Base-by-base conservation (phyloP, 2,113 vertebrate species). In the Rhynchomys soricoides region DNA sequence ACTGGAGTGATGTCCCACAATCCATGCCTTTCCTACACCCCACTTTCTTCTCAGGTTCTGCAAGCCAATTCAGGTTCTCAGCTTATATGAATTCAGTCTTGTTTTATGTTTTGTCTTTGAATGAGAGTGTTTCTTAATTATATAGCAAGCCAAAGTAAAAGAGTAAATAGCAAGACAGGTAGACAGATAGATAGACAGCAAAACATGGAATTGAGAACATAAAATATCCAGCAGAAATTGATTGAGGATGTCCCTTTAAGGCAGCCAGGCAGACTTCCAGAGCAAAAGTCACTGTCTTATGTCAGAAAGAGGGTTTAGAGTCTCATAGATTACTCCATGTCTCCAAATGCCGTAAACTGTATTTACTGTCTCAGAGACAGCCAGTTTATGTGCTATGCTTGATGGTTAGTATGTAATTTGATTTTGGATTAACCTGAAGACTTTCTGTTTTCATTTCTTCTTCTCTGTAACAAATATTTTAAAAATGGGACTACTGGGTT, bases 361-460 rank as follows among this genome's bases (percentile, higher is more conserved):
- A 45, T 50, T 82, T 86, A n/a, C 31, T 55, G 37, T 85, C 40
- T 17, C 71, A 79, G 31, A 19, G 62, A 94, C 24, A 87, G 48
- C 40, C 21, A 78, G 59, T 73, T 26, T 45, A 15, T 43, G 37
- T 82, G 40, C 19, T 77, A 48, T 73, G 22, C 45, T 57, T 73
- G 19, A 48, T 95, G 81, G 34, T 57, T 87, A 43, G 15, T 68
- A 19, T 70, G 9, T 10, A 64, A 50, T 90, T 83, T 92, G 50
- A 87, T 50, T 96, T 91, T 70, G 16, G 40, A 64, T 90, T 86
- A 83, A 57, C 4, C 75, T 62, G 48, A 93, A 85, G n/a, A 77
- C 45, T 37, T 95, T 71, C 21, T 59, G 29, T 31, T 87, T 26
- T 88, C 31, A 17, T 83, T 15, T 68, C 3, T 8, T 31, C 71